phyloP scores from a whole-genome alignment of 2,797 vertebrate species.

The Sphenodon punctatus region DNA sequence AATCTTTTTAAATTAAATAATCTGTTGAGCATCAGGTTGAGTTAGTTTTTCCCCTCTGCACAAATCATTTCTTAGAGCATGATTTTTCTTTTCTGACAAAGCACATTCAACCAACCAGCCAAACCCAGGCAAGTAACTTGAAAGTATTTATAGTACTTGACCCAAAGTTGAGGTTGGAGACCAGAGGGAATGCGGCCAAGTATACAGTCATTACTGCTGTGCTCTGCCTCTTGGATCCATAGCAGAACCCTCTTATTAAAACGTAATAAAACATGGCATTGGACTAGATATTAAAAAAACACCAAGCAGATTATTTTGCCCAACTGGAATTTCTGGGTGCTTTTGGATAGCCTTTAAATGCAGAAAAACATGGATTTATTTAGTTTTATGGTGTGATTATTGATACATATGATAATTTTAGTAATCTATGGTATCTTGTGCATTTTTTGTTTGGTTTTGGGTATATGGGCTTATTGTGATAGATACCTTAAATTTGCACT shows the following conservation, averaged over 20 bases:
- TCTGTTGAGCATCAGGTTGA: constrained; percentile 62
- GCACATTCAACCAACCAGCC: constrained; percentile 17
- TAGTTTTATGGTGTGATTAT: too few species aligned
- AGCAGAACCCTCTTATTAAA: not conserved
- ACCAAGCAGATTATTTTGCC: not conserved
- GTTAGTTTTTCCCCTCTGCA: constrained; percentile 60
- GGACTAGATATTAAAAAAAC: not conserved
- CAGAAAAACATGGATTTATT: too few species aligned
- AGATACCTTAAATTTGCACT: too few species aligned
- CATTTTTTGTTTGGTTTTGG: too few species aligned
- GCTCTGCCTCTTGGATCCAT: not conserved
- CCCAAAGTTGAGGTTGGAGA: not conserved
- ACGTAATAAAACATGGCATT: not conserved
- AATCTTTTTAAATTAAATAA: constrained; percentile 67
- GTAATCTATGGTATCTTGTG: too few species aligned
- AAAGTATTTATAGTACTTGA: not conserved
- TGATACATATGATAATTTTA: too few species aligned
- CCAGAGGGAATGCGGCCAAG: not conserved
- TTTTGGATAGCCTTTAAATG: too few species aligned
- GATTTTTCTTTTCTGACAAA: constrained; percentile 36
- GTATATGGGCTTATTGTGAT: too few species aligned
- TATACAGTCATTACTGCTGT: not conserved
- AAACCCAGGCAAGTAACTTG: not conserved
- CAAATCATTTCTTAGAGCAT: constrained; percentile 40
- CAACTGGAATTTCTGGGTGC: too few species aligned